Base-by-base conservation (phyloP, 2,113 vertebrate species). In the Rhadina sibilatrix region DNA sequence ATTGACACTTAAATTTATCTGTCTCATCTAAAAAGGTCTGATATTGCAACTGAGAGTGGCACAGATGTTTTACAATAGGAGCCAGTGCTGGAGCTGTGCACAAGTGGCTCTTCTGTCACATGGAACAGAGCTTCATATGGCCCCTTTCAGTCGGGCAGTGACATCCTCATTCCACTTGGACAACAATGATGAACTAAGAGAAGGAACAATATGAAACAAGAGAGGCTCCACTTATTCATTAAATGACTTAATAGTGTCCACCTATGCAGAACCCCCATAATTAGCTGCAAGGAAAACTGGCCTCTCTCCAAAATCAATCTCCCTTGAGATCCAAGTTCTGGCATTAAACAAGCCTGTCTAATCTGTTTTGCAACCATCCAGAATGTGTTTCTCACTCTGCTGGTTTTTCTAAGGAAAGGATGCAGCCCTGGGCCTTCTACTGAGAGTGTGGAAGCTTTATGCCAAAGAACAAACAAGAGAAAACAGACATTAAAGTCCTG, bases 401-500 rank as follows among this genome's bases (percentile, higher is more conserved):
- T 87, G 46, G 0, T n/a, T 92, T 85, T 85, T 44, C 77, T 88
- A 77, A 74, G 78, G 78, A 85, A 70, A 90, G 75, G 81, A 93
- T 94, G 75, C 54, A 3, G 42, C 68, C 64, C 52, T 66, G 69
- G 33, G 59, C 68, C 75, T 82, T 92, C 87, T 75, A 17, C 44
- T 68, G 47, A 0, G 0, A 95, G 87, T 0, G 1, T 8, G 15
- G 82, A 94, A 90, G 65, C 61, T 84, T 84, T 14, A 77, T 22
- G 57, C 77, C 89, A 82, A 90, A 96, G 74, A 84, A 91, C 66
- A 95, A 95, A 92, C 70, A 89, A 56, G 91, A 93, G 61, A 94
- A 95, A 93, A 95, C 2, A 94, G 95, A 92, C 95, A 93, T 63
- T 91, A 44, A 94, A 94, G 89, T 71, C 81, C 88, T 70, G 89